phyloP scores from a whole-genome alignment of 23 tunicate genomes.

The Halocynthia roretzi region DNA sequence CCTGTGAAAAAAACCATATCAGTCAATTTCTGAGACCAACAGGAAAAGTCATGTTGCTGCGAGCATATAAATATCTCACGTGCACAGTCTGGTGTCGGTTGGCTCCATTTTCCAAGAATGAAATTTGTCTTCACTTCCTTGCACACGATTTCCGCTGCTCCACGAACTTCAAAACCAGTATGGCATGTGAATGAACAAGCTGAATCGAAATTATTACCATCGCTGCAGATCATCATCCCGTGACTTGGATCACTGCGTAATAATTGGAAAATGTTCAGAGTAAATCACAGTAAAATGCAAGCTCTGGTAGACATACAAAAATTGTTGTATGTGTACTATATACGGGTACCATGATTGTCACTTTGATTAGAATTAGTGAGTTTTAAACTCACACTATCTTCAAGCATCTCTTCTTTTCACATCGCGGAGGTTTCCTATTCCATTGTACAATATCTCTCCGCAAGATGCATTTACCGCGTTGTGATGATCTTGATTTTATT shows the following conservation, averaged over 20 bases:
- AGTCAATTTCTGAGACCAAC: no score
- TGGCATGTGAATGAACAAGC: conserved; percentile 9
- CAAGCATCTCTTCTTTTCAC: conserved; percentile 7
- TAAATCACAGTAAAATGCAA: neutral
- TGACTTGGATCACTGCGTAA: neutral
- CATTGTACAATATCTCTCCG: neutral
- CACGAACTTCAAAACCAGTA: conserved; percentile 3
- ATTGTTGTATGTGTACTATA: no score
- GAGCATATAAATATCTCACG: neutral
- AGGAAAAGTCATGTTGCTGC: no score
- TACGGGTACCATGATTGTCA: no score
- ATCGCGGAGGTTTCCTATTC: conserved; percentile 7
- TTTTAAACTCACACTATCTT: conserved; percentile 3
- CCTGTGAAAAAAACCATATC: neutral
- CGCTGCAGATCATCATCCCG: conserved; percentile 4
- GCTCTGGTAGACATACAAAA: no score
- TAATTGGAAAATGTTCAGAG: no score
- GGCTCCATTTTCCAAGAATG: conserved; percentile 20
- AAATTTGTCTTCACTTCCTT: neutral
- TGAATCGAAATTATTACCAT: neutral
- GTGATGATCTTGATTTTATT: neutral
- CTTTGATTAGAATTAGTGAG: neutral
- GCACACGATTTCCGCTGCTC: neutral
- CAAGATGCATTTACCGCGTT: neutral
- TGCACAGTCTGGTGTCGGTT: conserved; percentile 5